Evolutionary conservation across 2,113 vertebrate species (phyloP).

Genomic region (Petrocephalus zakoni): DNA sequence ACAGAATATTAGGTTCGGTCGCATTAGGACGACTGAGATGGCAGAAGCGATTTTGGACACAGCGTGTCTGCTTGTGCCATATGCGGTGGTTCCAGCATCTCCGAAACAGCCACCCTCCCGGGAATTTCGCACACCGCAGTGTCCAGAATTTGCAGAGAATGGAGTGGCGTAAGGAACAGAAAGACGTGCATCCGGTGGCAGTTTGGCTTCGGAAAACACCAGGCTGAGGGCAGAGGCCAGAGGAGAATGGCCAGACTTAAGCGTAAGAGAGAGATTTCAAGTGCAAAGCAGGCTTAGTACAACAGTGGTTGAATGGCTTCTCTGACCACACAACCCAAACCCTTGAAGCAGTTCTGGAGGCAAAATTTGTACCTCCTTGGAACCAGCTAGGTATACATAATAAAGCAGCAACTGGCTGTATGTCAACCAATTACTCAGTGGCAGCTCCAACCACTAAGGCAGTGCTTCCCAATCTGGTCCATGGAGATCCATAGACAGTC

Average conservation of each 20-base stretch:
- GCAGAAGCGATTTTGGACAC: neutral
- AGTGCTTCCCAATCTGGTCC: no score
- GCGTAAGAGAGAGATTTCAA: neutral
- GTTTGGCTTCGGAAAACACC: neutral
- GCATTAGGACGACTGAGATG: neutral
- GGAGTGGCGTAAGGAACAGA: neutral
- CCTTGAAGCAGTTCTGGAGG: neutral
- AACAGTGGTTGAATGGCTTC: neutral
- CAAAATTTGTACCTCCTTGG: neutral
- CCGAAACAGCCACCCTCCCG: neutral
- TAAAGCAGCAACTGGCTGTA: neutral
- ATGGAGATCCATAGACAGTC: no score
- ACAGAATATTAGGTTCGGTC: neutral
- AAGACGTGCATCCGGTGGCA: neutral
- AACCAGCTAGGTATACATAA: neutral
- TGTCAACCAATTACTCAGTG: constrained; percentile 9
- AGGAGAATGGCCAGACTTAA: neutral
- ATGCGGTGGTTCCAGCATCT: neutral
- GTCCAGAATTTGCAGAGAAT: neutral
- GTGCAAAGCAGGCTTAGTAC: neutral
- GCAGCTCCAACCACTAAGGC: neutral
- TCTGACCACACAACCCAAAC: neutral
- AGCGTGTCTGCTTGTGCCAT: neutral
- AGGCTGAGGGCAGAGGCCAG: neutral
- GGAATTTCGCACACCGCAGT: neutral